These are phyloP conservation scores for Diachasma alloeum DNA, from an alignment of 1,140 invertebrate genomes.

Conservation along the genomic window DNA sequence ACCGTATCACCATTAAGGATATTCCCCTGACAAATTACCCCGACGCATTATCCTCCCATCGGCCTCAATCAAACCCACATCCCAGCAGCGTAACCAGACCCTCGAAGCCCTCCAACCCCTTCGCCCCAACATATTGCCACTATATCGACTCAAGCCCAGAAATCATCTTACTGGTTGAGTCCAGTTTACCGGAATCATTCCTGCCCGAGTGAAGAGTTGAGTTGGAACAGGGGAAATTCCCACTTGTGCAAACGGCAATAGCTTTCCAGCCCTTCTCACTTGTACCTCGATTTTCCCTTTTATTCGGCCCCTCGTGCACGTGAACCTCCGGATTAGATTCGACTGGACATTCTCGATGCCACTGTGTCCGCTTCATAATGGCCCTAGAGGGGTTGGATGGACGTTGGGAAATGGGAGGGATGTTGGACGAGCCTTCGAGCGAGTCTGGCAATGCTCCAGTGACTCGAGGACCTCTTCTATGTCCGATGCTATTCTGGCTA, in stretches of 20 bases:
- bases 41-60: slow-evolving; percentile 32
- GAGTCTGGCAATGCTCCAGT: not conserved
- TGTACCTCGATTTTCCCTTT: slow-evolving; percentile 28
- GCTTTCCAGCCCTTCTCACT: slow-evolving; percentile 13
- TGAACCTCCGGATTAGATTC: slow-evolving; percentile 48
- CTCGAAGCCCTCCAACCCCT: not conserved
- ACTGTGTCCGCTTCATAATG: slow-evolving; percentile 47
- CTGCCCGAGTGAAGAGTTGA: not conserved
- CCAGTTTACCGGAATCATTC: not conserved
- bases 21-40: slow-evolving; percentile 30
- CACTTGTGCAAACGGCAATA: not conserved
- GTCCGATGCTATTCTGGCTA: not conserved
- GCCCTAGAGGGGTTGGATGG: slow-evolving; percentile 18
- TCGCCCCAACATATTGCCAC: slow-evolving; percentile 21
- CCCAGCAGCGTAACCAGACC: not conserved
- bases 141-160: slow-evolving; percentile 14
- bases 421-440: not conserved
- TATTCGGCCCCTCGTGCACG: not conserved
- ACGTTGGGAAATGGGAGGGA: not conserved
- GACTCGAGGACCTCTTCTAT: not conserved
- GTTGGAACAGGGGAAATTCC: not conserved
- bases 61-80: slow-evolving; percentile 27
- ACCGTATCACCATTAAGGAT: slow-evolving; percentile 21
- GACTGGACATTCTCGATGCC: slow-evolving; percentile 33
- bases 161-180: slow-evolving; percentile 29